A percentile compares a stretch with the other conserved stretches of the same genome.
Evolutionary conservation across 2,797 vertebrate species (phyloP).

Genomic region (Xenopus petersii): DNA sequence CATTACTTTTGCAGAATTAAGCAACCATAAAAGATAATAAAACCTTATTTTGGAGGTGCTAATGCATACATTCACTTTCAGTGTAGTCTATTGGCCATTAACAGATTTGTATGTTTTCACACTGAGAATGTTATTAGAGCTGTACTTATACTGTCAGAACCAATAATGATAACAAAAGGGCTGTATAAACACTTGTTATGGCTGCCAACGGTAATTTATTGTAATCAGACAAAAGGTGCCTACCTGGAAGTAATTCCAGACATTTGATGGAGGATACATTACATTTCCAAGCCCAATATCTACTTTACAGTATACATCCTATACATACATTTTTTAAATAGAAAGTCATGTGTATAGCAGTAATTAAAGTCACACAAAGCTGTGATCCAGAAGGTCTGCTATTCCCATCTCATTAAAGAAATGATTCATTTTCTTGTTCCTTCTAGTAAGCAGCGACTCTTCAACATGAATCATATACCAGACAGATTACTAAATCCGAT

Average conservation of each 20-base stretch:
- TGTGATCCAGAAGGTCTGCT: no score
- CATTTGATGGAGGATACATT: no score
- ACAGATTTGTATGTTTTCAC: conserved; percentile 28
- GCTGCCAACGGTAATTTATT: neutral
- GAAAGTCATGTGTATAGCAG: no score
- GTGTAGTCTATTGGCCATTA: conserved; percentile 20
- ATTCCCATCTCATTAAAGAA: no score
- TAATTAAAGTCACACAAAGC: no score
- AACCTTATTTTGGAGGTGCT: conserved; percentile 18
- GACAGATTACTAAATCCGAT: no score
- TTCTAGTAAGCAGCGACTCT: no score
- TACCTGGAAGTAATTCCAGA: neutral
- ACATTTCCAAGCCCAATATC: no score
- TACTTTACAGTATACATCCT: no score
- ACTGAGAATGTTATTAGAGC: conserved; percentile 12
- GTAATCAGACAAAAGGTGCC: neutral
- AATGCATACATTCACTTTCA: conserved; percentile 38
- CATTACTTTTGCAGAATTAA: conserved; percentile 18
- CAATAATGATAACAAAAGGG: conserved; percentile 13
- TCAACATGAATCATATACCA: no score
- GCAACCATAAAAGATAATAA: conserved; percentile 31
- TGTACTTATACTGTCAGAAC: conserved; percentile 16
- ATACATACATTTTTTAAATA: no score
- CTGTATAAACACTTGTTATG: conserved; percentile 14
- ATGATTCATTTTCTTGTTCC: no score